Percentiles rank a stretch among this genome's conserved stretches.
Evolutionary conservation across 1,140 invertebrate genomes (phyloP).

Genomic region (Metopolophium dirhodum): DNA sequence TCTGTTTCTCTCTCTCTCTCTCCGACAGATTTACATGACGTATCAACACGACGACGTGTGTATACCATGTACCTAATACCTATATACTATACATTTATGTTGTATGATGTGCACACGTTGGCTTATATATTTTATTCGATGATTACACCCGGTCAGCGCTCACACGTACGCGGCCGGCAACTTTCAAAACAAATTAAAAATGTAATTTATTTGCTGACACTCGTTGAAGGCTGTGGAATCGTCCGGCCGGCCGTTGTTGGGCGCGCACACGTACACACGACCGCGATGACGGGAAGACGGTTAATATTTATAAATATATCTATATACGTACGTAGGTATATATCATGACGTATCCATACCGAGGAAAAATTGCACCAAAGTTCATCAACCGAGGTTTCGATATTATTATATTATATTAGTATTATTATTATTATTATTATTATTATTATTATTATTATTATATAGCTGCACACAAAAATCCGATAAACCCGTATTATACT

Average conservation of each 20-base stretch:
- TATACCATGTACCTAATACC: neutral
- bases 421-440: too few species aligned
- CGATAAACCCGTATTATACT: neutral
- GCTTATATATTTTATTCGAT: neutral
- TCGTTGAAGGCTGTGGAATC: slow-evolving; percentile 25
- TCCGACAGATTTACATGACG: neutral
- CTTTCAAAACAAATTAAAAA: slow-evolving; percentile 37
- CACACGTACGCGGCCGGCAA: neutral
- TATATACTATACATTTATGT: neutral
- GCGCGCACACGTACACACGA: neutral
- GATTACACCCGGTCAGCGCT: neutral
- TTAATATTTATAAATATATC: neutral
- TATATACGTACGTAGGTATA: neutral
- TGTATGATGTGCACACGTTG: neutral
- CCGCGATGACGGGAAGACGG: neutral
- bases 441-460: neutral
- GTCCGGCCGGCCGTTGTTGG: neutral
- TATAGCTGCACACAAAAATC: neutral
- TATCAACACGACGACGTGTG: neutral
- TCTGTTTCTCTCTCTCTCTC: neutral
- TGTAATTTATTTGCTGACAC: slow-evolving; percentile 52
- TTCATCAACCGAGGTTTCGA: slow-evolving; percentile 33
- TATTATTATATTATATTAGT: neutral
- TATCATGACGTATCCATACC: neutral
- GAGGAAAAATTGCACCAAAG: neutral